Conservation (phyloP, 2,113 vertebrate genomes). For the Epinephelus lanceolatus region DNA sequence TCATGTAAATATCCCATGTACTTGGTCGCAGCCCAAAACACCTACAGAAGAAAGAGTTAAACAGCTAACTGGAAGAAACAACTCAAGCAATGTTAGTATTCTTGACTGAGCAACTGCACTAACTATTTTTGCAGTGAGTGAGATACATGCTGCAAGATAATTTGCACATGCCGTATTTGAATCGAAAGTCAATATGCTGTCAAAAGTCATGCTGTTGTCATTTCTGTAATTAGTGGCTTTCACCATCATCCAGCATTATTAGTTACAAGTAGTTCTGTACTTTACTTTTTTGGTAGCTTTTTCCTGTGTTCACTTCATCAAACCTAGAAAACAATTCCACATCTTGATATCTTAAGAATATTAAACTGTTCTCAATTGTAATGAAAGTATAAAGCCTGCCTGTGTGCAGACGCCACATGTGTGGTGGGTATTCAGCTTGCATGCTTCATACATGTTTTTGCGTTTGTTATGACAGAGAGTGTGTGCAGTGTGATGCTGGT, state of each 20-base stretch:
- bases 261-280: slow-evolving; percentile 33
- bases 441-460: not conserved
- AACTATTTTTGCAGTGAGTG: slow-evolving; percentile 3
- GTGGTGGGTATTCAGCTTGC: not conserved
- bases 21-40: slow-evolving; percentile 1
- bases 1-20: not conserved
- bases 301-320: slow-evolving; percentile 52
- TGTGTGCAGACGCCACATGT: not conserved
- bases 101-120: slow-evolving; percentile 1
- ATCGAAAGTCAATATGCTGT: slow-evolving; percentile 16
- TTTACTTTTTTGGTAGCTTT: slow-evolving; percentile 48
- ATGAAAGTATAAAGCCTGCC: not conserved
- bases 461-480: slow-evolving; percentile 10
- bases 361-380: not conserved
- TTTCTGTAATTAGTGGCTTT: slow-evolving; percentile 36
- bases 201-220: slow-evolving; percentile 44
- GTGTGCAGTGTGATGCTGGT: not conserved
- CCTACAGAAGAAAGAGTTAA: not conserved
- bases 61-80: not conserved
- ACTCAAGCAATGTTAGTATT: slow-evolving; percentile 35
- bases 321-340: slow-evolving; percentile 62
- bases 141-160: slow-evolving; percentile 39
- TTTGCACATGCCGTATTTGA: slow-evolving; percentile 44
- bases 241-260: slow-evolving; percentile 30
- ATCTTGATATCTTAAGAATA: slow-evolving; percentile 39